These are phyloP conservation scores for Cirrhinus mrigala DNA, from an alignment of 2,797 vertebrate species.

Conservation along the genomic window DNA sequence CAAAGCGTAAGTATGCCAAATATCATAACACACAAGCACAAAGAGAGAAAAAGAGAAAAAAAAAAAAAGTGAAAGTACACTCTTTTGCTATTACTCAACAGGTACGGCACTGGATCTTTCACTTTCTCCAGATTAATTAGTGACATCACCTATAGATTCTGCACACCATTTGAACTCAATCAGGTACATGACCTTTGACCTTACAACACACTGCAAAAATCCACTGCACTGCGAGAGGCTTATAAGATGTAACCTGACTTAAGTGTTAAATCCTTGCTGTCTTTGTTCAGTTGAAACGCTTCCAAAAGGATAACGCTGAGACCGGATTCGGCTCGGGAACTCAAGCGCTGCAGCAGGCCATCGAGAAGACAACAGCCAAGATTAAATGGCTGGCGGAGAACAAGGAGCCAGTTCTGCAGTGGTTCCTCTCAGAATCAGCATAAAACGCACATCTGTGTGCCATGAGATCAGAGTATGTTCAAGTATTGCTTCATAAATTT, in stretches of 20 bases:
- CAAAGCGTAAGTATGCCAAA: constrained; percentile 80
- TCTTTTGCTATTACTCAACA: constrained; percentile 63
- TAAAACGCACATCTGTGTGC: constrained; percentile 43
- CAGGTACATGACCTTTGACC: constrained; percentile 80
- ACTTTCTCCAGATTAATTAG: constrained; percentile 84
- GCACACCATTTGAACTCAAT: constrained; percentile 84
- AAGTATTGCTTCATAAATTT: background rate
- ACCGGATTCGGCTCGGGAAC: constrained; percentile 89
- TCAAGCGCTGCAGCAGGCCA: constrained; percentile 86
- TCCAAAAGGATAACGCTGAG: constrained; percentile 81
- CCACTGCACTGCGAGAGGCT: background rate
- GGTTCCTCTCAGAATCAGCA: constrained; percentile 76
- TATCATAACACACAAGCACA: background rate
- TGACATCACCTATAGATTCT: constrained; percentile 82
- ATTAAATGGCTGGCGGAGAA: constrained; percentile 91
- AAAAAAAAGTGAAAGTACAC: background rate
- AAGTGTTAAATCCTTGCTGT: background rate
- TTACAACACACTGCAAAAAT: background rate
- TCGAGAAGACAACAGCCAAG: constrained; percentile 88
- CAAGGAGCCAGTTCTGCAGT: constrained; percentile 73
- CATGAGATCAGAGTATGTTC: background rate
- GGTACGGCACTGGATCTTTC: constrained; percentile 88
- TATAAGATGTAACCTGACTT: background rate
- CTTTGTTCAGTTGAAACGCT: constrained; percentile 82
- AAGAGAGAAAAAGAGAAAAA: background rate